Conservation (phyloP, 1,140 invertebrate genomes). For the Cyclargus thomasi region DNA sequence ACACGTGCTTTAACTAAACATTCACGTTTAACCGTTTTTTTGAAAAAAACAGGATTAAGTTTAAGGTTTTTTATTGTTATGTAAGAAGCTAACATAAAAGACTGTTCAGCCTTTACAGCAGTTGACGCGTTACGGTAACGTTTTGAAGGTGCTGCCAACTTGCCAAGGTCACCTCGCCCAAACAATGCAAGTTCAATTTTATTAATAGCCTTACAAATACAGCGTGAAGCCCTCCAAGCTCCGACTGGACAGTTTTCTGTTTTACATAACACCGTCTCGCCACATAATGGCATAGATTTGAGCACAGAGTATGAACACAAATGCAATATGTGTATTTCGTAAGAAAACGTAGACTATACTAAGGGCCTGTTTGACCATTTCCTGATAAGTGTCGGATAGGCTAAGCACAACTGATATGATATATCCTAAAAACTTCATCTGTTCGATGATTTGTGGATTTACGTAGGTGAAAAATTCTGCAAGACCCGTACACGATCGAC, state of each 20-base stretch:
- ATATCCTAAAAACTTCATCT: no score
- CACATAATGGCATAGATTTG: neutral
- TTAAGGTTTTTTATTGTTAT: neutral
- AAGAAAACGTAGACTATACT: no score
- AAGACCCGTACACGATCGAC: no score
- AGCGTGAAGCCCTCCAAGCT: neutral
- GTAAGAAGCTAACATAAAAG: constrained; percentile 20
- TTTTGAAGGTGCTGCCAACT: constrained; percentile 30
- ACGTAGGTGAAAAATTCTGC: no score
- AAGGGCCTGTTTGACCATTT: no score
- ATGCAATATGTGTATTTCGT: no score
- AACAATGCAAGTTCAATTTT: constrained; percentile 2
- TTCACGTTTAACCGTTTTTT: no score
- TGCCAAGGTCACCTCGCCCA: constrained; percentile 7
- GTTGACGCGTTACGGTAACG: constrained; percentile 30
- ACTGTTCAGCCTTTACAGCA: constrained; percentile 27
- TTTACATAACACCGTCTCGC: neutral
- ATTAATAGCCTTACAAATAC: neutral
- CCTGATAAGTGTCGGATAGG: no score
- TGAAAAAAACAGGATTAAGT: neutral
- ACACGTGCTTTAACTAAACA: no score
- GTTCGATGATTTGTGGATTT: no score
- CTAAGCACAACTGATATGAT: no score
- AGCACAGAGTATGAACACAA: no score
- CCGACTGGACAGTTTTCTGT: neutral